phyloP scores from a whole-genome alignment of 2,888 invertebrate species.

The Chymomyza amoena region DNA sequence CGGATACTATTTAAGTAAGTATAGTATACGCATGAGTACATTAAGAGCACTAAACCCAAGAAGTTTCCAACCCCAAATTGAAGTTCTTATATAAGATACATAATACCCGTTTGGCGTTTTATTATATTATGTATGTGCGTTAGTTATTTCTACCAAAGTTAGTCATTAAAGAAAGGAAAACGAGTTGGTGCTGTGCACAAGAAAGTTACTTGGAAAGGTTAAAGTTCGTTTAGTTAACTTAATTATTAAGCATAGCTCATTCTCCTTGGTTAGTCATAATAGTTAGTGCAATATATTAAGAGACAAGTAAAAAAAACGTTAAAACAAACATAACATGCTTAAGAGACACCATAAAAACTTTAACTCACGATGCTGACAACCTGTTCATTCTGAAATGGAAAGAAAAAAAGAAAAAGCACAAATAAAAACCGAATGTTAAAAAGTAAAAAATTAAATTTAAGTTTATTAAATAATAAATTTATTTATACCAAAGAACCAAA shows the following conservation, averaged over 20 bases:
- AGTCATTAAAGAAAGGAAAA: not conserved
- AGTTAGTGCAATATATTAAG: constrained; percentile 25
- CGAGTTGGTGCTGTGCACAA: not conserved
- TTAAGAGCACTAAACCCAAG: not conserved
- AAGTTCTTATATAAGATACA: not conserved
- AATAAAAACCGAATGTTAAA: constrained; percentile 55
- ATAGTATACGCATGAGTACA: too few relatives aligned
- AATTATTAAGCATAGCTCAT: not conserved
- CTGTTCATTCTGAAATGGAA: constrained; percentile 78
- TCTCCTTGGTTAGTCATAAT: not conserved
- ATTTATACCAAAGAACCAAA: constrained; percentile 6
- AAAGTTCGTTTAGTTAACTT: not conserved
- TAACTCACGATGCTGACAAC: constrained; percentile 79
- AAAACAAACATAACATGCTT: constrained; percentile 12
- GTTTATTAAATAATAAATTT: constrained; percentile 4
- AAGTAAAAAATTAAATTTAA: constrained; percentile 24
- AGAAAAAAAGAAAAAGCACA: constrained; percentile 65
- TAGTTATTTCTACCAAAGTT: not conserved
- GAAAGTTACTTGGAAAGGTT: not conserved
- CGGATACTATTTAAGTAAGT: not conserved
- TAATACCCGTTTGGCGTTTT: not conserved
- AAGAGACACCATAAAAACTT: constrained; percentile 47
- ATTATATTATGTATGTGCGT: not conserved
- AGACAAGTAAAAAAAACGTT: constrained; percentile 18
- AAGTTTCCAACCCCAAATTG: not conserved